These are phyloP conservation scores for Vespertilio murinus DNA, from an alignment of 2,797 vertebrate species.

Conservation along the genomic window DNA sequence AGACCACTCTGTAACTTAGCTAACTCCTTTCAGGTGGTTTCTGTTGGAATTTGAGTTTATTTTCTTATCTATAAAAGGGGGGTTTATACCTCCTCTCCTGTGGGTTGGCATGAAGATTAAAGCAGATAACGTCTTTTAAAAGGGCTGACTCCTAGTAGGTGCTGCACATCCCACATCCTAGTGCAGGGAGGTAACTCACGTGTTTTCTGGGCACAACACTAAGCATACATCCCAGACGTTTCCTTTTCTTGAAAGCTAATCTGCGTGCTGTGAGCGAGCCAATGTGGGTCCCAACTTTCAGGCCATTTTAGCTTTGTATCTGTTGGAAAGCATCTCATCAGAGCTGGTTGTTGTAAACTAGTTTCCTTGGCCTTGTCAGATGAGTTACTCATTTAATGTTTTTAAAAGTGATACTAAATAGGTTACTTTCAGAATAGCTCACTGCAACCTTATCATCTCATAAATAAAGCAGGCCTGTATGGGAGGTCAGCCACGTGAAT, in stretches of 20 bases:
- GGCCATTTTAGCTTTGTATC: not conserved
- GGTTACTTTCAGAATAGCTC: conserved; percentile 52
- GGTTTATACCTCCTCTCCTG: not conserved
- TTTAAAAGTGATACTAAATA: conserved; percentile 44
- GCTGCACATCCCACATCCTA: not conserved
- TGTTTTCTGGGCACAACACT: not conserved
- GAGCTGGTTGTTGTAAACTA: not conserved
- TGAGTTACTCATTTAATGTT: conserved; percentile 5
- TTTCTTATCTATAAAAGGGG: not conserved
- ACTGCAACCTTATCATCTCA: conserved; percentile 47
- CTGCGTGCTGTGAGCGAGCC: not conserved
- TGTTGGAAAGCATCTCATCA: not conserved
- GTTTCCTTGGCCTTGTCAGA: conserved; percentile 10
- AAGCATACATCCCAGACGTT: not conserved
- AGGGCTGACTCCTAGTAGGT: not conserved
- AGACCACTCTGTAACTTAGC: not conserved
- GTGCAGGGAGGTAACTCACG: not conserved
- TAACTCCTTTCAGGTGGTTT: not conserved
- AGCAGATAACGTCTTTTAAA: not conserved
- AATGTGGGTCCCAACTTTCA: not conserved
- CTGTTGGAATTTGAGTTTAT: conserved; percentile 30
- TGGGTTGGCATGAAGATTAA: not conserved
- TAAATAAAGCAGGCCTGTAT: conserved; percentile 58
- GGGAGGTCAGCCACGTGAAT: not conserved
- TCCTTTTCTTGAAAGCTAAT: conserved; percentile 13